These are phyloP conservation scores for Scopus umbretta DNA, from an alignment of 2,113 vertebrate species.

Conservation along the genomic window DNA sequence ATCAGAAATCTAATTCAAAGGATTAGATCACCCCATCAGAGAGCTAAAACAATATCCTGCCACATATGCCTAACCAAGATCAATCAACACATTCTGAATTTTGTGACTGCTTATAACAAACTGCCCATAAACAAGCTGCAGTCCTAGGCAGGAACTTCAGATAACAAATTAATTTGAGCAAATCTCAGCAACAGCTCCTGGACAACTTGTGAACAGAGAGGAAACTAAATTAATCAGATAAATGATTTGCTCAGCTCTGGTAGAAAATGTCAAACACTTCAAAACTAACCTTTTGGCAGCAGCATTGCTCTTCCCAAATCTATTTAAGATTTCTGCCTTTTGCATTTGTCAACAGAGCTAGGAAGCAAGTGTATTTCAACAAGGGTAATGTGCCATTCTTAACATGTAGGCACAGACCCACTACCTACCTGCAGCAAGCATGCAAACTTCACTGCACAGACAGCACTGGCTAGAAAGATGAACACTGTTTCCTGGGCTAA, in stretches of 20 bases:
- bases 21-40: not conserved
- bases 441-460: not conserved
- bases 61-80: not conserved
- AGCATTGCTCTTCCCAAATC: conserved; percentile 31
- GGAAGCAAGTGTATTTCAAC: not conserved
- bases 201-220: not conserved
- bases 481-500: not conserved
- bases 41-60: conserved; percentile 11
- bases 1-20: not conserved
- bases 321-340: conserved; percentile 41
- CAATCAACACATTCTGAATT: not conserved
- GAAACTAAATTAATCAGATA: conserved; percentile 63
- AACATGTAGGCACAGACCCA: not conserved
- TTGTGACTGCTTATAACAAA: not conserved
- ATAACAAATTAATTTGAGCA: conserved; percentile 49
- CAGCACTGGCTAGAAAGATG: not conserved
- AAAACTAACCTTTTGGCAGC: conserved; percentile 53
- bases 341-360: conserved; percentile 26
- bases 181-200: conserved; percentile 45
- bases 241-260: conserved; percentile 47
- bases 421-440: not conserved
- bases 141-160: conserved; percentile 9
- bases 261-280: conserved; percentile 59
- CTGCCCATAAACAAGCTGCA: conserved; percentile 9
- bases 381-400: not conserved